Evolutionary conservation across 1,140 invertebrate species (phyloP).

Genomic region (Homalodisca vitripennis): DNA sequence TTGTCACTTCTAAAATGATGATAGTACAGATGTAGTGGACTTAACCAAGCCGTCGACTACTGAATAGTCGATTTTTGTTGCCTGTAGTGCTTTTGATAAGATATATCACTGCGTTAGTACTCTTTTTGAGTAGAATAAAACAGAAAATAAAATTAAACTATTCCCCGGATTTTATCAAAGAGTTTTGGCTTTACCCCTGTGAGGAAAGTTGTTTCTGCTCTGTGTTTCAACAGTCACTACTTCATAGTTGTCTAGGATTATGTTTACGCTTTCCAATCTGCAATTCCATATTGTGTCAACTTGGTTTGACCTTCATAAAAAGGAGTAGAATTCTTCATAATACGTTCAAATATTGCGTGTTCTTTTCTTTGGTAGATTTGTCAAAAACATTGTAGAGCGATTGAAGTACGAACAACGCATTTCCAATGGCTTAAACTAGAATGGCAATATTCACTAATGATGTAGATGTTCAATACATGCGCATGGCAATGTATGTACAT

Average conservation of each 20-base stretch:
- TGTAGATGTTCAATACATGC: slow-evolving; percentile 29
- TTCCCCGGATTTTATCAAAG: slow-evolving; percentile 19
- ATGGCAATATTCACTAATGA: background rate
- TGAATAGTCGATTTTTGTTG: slow-evolving; percentile 21
- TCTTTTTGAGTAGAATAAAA: slow-evolving; percentile 16
- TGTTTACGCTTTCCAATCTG: slow-evolving; percentile 12
- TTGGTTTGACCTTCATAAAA: background rate
- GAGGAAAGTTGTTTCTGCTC: background rate
- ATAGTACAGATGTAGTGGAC: slow-evolving; percentile 4
- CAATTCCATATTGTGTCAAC: slow-evolving; percentile 21
- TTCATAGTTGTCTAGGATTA: too few species aligned
- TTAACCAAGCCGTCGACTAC: slow-evolving; percentile 6
- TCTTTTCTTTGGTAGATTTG: background rate
- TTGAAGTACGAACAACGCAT: background rate
- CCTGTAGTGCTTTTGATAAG: too few species aligned
- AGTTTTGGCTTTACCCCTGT: slow-evolving; percentile 20
- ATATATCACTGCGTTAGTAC: slow-evolving; percentile 22
- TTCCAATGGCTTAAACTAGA: background rate
- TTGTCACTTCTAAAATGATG: background rate
- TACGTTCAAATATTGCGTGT: slow-evolving; percentile 24
- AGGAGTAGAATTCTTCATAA: slow-evolving; percentile 10
- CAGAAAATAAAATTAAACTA: slow-evolving; percentile 21
- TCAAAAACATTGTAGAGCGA: slow-evolving; percentile 11
- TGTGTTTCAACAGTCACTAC: background rate
- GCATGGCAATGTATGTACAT: slow-evolving; percentile 34